Conservation (phyloP, 2,888 invertebrate species). For the Ctenicera cuprea region DNA sequence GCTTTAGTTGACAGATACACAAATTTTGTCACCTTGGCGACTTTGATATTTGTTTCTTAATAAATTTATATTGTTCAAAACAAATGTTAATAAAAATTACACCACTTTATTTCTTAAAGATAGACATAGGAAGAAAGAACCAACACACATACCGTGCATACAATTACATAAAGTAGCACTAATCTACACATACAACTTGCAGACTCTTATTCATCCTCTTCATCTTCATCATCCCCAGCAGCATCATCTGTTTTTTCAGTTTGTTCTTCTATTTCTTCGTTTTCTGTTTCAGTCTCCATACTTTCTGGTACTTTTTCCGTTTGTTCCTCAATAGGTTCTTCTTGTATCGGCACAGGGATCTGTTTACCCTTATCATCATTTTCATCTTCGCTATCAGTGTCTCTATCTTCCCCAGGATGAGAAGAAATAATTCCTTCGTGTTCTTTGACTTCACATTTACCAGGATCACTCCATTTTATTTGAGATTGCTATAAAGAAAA, state of each 20-base stretch:
- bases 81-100: constrained; percentile 9
- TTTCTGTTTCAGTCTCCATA: constrained; percentile 44
- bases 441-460: constrained; percentile 74
- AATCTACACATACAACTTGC: constrained; percentile 43
- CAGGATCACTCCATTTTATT: constrained; percentile 79
- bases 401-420: constrained; percentile 81
- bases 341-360: constrained; percentile 69
- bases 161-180: constrained; percentile 29
- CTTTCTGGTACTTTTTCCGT: constrained; percentile 14
- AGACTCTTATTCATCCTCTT: constrained; percentile 50
- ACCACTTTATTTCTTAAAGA: constrained; percentile 8
- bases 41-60: constrained; percentile 54
- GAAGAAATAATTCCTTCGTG: constrained; percentile 78
- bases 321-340: constrained; percentile 66
- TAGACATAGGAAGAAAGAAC: constrained; percentile 22
- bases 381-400: constrained; percentile 79
- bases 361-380: constrained; percentile 69
- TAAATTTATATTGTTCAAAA: too few species aligned
- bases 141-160: constrained; percentile 27
- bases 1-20: constrained; percentile 56
- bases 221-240: constrained; percentile 30
- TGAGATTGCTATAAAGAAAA: constrained; percentile 70
- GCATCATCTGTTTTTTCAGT: constrained; percentile 25
- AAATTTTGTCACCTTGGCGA: constrained; percentile 58
- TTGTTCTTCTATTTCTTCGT: constrained; percentile 27